A percentile compares a stretch with the other conserved stretches of the same genome.
Conservation (phyloP, 2,113 vertebrate genomes). For the Gymnarchus niloticus region DNA sequence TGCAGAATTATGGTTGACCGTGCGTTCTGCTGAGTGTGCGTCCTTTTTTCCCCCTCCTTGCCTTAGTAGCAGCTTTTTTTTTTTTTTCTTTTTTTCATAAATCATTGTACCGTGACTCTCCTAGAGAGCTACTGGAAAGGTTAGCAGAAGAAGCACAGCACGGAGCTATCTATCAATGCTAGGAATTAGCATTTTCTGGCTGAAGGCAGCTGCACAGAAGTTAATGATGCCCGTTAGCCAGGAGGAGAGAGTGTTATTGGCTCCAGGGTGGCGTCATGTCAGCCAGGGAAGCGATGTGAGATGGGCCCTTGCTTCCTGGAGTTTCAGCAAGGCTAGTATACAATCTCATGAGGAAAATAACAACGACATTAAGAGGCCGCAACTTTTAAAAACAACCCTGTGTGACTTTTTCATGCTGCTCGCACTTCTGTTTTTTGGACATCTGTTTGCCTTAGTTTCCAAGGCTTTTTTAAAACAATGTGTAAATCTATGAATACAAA, state of each 20-base stretch:
- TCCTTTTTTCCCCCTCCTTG: not conserved
- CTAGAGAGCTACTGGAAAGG: constrained; percentile 11
- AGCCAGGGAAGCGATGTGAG: not conserved
- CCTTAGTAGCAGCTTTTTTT: not conserved
- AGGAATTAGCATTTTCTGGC: constrained; percentile 7
- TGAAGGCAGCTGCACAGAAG: not conserved
- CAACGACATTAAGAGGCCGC: not conserved
- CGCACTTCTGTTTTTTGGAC: not conserved
- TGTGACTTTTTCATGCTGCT: not conserved
- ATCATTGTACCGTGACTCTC: not conserved
- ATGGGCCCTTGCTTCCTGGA: not conserved
- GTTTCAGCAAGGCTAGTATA: not conserved
- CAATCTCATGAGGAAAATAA: not conserved
- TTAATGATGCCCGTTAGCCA: not conserved
- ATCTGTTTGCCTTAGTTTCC: not conserved
- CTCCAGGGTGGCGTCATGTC: constrained; percentile 9
- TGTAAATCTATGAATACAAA: not conserved
- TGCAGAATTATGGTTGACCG: not conserved
- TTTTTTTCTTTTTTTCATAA: not conserved
- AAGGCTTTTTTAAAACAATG: not conserved
- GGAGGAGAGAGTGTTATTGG: not conserved
- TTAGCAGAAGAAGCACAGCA: not conserved
- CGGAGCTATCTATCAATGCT: constrained; percentile 13
- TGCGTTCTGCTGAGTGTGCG: not conserved
- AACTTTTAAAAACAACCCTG: not conserved